Percentiles rank a stretch among this genome's conserved stretches.
Evolutionary conservation across 2,888 invertebrate genomes (phyloP).

Genomic region (Chymomyza procnemis): DNA sequence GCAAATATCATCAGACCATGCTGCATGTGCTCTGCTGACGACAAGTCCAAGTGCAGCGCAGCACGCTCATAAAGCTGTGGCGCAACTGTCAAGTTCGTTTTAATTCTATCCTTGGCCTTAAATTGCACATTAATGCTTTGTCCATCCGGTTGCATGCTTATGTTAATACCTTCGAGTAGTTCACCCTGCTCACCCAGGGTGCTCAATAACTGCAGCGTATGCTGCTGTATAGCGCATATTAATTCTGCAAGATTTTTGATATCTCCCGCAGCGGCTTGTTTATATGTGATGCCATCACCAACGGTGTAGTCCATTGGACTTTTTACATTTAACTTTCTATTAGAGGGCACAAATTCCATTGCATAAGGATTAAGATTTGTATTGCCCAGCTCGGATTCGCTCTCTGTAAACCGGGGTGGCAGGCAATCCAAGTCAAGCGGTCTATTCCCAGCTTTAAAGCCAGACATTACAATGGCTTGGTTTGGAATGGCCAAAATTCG

Average conservation of each 20-base stretch:
- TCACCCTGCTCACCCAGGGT: conserved; percentile 40
- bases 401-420: conserved; percentile 16
- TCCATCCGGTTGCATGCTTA: conserved; percentile 37
- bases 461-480: neutral
- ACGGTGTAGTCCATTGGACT: neutral
- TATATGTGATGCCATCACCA: neutral
- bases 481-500: neutral
- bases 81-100: neutral
- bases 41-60: conserved; percentile 12
- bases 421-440: conserved; percentile 24
- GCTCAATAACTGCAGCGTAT: conserved; percentile 21
- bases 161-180: conserved; percentile 33
- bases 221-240: neutral
- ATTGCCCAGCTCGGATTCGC: neutral
- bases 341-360: conserved; percentile 50
- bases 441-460: neutral
- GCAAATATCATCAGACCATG: conserved; percentile 14
- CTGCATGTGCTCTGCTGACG: conserved; percentile 16
- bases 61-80: neutral
- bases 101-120: neutral
- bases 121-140: conserved; percentile 47
- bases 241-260: neutral
- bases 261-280: conserved; percentile 16
- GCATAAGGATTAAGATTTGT: conserved; percentile 50
- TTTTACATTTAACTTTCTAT: neutral